These are phyloP conservation scores for Spheniscus humboldti DNA, from an alignment of 2,797 vertebrate species.

Conservation along the genomic window DNA sequence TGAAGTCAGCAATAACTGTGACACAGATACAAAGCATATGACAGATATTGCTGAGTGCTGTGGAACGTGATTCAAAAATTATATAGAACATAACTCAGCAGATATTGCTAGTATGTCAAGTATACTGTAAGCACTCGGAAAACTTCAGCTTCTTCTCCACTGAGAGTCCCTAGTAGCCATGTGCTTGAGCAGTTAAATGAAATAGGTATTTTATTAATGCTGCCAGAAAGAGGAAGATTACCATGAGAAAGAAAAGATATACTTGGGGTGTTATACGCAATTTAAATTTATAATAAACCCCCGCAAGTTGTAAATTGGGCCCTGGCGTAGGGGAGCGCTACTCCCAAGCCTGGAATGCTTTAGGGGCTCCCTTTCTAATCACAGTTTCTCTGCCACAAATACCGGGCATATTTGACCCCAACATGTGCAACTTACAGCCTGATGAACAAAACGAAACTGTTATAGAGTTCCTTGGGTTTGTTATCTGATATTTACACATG, in stretches of 20 bases:
- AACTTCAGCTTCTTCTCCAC: background rate
- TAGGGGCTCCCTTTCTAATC: background rate
- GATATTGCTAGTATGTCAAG: background rate
- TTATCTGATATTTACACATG: background rate
- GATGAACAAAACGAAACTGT: background rate
- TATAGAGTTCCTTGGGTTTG: background rate
- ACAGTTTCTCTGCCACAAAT: background rate
- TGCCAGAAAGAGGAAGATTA: background rate
- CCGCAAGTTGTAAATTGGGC: background rate
- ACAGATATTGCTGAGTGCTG: background rate
- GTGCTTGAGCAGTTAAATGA: background rate
- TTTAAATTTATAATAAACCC: background rate
- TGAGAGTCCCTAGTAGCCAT: background rate
- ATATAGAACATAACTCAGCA: conserved; percentile 8
- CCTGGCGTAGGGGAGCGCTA: accelerated
- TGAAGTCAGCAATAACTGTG: background rate
- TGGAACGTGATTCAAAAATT: background rate
- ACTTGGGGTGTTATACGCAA: background rate
- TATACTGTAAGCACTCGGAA: background rate
- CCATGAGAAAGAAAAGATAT: background rate
- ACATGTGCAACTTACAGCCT: background rate
- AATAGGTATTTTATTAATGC: background rate
- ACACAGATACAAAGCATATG: background rate
- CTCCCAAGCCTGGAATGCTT: background rate
- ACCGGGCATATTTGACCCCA: background rate